Percentiles rank a stretch among this genome's conserved stretches.
Evolutionary conservation across 2,888 invertebrate genomes (phyloP).

Genomic region (Smittia sp.): DNA sequence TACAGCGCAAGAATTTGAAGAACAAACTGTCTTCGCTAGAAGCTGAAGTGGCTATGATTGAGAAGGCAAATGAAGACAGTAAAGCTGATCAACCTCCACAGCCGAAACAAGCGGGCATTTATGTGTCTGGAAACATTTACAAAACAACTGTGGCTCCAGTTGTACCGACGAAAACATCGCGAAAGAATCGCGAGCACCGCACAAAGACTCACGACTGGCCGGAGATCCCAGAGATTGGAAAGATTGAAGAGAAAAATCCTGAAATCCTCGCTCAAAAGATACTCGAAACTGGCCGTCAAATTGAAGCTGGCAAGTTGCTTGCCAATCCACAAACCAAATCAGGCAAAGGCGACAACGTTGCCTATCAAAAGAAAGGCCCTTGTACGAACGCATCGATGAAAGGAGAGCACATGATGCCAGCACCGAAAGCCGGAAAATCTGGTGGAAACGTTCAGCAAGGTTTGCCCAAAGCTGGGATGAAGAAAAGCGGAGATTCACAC

Average conservation of each 20-base stretch:
- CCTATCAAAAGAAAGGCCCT: not conserved
- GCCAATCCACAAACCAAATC: constrained; percentile 42
- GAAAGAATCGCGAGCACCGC: constrained; percentile 69
- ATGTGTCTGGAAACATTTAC: constrained; percentile 45
- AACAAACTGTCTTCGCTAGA: constrained; percentile 77
- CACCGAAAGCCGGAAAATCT: not conserved
- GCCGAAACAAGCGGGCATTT: constrained; percentile 32
- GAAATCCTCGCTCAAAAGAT: constrained; percentile 87
- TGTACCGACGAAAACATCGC: constrained; percentile 53
- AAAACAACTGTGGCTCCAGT: constrained; percentile 42
- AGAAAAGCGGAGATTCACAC: constrained; percentile 72
- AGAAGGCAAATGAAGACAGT: constrained; percentile 65
- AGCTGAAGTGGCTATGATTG: constrained; percentile 71
- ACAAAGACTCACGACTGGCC: constrained; percentile 89
- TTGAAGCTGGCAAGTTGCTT: constrained; percentile 75
- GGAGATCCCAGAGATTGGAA: constrained; percentile 83
- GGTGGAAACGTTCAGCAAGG: constrained; percentile 44
- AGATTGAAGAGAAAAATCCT: constrained; percentile 89
- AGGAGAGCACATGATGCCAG: not conserved
- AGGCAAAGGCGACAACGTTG: constrained; percentile 6
- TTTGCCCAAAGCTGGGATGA: constrained; percentile 48
- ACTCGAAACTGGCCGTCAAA: constrained; percentile 82
- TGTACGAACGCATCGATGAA: not conserved
- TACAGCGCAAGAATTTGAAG: constrained; percentile 80
- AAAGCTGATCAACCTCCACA: constrained; percentile 46